Conservation (phyloP, 2,113 vertebrate species). For the Sander vitreus region DNA sequence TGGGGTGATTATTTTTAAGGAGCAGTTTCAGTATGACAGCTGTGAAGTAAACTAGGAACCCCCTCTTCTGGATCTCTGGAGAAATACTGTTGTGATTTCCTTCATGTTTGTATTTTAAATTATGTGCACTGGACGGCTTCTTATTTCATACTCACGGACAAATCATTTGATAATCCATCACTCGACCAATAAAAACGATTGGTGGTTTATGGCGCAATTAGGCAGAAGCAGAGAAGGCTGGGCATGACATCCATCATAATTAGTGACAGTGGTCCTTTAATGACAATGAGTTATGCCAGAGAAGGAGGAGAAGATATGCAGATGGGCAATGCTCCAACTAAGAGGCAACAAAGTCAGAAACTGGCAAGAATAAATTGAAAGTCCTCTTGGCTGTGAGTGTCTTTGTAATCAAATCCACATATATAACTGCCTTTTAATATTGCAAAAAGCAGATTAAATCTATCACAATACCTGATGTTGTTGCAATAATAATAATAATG, state of each 20-base stretch:
- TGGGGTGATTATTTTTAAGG: slow-evolving; percentile 43
- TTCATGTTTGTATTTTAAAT: neutral
- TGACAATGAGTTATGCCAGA: slow-evolving; percentile 21
- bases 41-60: slow-evolving; percentile 21
- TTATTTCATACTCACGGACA: slow-evolving; percentile 2
- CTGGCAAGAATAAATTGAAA: neutral
- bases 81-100: slow-evolving; percentile 42
- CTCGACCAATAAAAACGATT: slow-evolving; percentile 35
- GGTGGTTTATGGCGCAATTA: slow-evolving; percentile 47
- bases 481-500: neutral
- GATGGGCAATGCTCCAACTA: neutral
- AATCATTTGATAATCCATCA: slow-evolving; percentile 35
- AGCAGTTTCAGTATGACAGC: slow-evolving; percentile 35
- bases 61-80: slow-evolving; percentile 42
- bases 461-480: neutral
- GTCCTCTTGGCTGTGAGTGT: neutral
- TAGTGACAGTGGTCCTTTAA: slow-evolving; percentile 37
- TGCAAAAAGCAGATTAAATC: neutral
- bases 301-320: slow-evolving; percentile 1
- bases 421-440: neutral
- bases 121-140: neutral
- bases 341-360: neutral
- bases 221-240: slow-evolving; percentile 8
- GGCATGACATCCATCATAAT: slow-evolving; percentile 48
- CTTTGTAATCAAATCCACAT: neutral